Evolutionary conservation across 2,888 invertebrate species (phyloP).

Genomic region (Drosophila subquinaria): DNA sequence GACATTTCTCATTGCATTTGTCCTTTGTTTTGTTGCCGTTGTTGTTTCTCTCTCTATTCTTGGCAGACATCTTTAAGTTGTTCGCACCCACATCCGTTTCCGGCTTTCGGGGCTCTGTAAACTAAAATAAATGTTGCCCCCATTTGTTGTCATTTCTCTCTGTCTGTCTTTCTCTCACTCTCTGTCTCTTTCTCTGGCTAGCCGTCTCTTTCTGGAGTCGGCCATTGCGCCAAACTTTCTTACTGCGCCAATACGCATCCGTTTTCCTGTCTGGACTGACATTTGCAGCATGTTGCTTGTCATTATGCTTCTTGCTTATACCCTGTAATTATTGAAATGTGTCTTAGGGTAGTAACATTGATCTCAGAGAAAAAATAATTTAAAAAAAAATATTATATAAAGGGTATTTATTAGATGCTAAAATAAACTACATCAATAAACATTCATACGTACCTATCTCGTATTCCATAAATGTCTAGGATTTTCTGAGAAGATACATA

Average conservation of each 20-base stretch:
- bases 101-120: conserved; percentile 33
- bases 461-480: too few relatives aligned
- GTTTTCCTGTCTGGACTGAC: conserved; percentile 79
- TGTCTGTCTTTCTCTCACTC: neutral
- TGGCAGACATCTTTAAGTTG: conserved; percentile 68
- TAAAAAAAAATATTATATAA: too few relatives aligned
- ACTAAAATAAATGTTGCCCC: conserved; percentile 42
- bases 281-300: conserved; percentile 75
- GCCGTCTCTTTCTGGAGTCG: conserved; percentile 27
- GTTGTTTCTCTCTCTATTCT: conserved; percentile 16
- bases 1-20: conserved; percentile 19
- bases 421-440: too few relatives aligned
- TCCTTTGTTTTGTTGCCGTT: conserved; percentile 6
- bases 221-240: conserved; percentile 69
- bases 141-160: conserved; percentile 24
- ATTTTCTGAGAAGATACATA: too few relatives aligned
- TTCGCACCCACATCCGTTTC: conserved; percentile 75
- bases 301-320: conserved; percentile 56
- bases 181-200: neutral
- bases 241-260: conserved; percentile 79
- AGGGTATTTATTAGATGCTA: too few relatives aligned
- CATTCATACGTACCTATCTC: too few relatives aligned
- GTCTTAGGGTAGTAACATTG: neutral
- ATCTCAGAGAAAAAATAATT: neutral
- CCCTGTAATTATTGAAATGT: conserved; percentile 11